Conservation (phyloP, 1,140 invertebrate genomes). For the Camponotus pennsylvanicus region DNA sequence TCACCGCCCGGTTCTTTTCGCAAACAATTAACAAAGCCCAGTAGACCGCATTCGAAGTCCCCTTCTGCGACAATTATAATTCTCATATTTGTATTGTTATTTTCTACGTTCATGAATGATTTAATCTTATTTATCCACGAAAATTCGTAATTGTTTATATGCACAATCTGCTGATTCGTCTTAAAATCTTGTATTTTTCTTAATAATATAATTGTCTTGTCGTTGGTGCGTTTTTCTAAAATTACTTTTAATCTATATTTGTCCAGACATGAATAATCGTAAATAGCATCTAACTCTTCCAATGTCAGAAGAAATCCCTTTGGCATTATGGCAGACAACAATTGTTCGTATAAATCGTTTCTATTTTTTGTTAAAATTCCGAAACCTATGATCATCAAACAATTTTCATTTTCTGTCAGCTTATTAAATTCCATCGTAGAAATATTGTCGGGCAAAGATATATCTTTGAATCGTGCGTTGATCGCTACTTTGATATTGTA, state of each 20-base stretch:
- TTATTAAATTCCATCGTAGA: background rate
- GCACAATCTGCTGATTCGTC: constrained; percentile 74
- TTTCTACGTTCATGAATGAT: constrained; percentile 86
- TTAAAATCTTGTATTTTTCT: constrained; percentile 75
- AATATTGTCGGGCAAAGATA: constrained; percentile 79
- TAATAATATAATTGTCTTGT: constrained; percentile 76
- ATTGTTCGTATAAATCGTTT: background rate
- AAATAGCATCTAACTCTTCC: constrained; percentile 76
- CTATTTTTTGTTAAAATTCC: constrained; percentile 11
- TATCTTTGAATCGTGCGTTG: no score
- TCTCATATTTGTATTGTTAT: constrained; percentile 53
- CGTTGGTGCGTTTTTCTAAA: constrained; percentile 76
- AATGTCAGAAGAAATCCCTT: constrained; percentile 85
- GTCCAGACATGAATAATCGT: constrained; percentile 67
- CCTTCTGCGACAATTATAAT: constrained; percentile 88
- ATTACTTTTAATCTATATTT: constrained; percentile 75
- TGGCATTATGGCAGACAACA: constrained; percentile 64
- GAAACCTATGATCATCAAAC: constrained; percentile 86
- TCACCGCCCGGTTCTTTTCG: constrained; percentile 90
- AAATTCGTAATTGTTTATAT: constrained; percentile 80
- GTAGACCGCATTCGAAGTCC: constrained; percentile 90
- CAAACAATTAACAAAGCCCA: constrained; percentile 94
- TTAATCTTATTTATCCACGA: constrained; percentile 85
- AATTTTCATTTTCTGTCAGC: constrained; percentile 83
- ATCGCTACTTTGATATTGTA: no score